Evolutionary conservation across 1,140 invertebrate genomes (phyloP).

Genomic region (Drosophila melanogaster): DNA sequence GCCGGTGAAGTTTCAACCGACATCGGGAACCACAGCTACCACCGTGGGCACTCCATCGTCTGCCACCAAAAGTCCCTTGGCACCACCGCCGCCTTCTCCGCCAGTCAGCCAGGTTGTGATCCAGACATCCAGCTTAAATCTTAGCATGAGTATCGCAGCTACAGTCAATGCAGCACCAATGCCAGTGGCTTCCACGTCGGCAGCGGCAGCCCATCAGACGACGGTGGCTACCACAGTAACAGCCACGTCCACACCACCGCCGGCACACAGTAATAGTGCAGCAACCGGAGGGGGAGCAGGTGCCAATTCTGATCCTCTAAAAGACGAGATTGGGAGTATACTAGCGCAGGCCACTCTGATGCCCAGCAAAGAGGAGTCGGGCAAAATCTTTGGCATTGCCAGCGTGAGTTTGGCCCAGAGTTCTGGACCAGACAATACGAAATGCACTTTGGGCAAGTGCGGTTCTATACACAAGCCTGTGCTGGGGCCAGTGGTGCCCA

Average conservation of each 20-base stretch:
- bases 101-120: slow-evolving; percentile 34
- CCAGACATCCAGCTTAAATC: slow-evolving; percentile 54
- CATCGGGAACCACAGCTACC: slow-evolving; percentile 8
- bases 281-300: slow-evolving; percentile 4
- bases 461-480: slow-evolving; percentile 84
- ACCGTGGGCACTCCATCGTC: slow-evolving; percentile 22
- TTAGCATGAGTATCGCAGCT: slow-evolving; percentile 38
- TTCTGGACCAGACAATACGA: slow-evolving; percentile 83
- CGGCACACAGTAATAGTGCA: slow-evolving; percentile 23
- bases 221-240: slow-evolving; percentile 11
- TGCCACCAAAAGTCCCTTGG: slow-evolving; percentile 18
- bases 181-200: slow-evolving; percentile 58
- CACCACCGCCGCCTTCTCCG: slow-evolving; percentile 23
- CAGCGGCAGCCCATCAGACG: slow-evolving; percentile 52
- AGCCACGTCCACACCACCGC: slow-evolving; percentile 36
- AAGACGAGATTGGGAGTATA: slow-evolving; percentile 80
- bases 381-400: slow-evolving; percentile 85
- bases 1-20: slow-evolving; percentile 42
- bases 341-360: slow-evolving; percentile 79
- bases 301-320: slow-evolving; percentile 59
- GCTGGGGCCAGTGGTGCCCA: slow-evolving; percentile 81
- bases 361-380: slow-evolving; percentile 84
- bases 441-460: slow-evolving; percentile 84
- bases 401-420: slow-evolving; percentile 84
- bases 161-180: slow-evolving; percentile 18